Evolutionary conservation across 2,113 vertebrate species (phyloP), one percentile per base, ranked within the genome.

Genomic region (Psettodes erumei): DNA sequence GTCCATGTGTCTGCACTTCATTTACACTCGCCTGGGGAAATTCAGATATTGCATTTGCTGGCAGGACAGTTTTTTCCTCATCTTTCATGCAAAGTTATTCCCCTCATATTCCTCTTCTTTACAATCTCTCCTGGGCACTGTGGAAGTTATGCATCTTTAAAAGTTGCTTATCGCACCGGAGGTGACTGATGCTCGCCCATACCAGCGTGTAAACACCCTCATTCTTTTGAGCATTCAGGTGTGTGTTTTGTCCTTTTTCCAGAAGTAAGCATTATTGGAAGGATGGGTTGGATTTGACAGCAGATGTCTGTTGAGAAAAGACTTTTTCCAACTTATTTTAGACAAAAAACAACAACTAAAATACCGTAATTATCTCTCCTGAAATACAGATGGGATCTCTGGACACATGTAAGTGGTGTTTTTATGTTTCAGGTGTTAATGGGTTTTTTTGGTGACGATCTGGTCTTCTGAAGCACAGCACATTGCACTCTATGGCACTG

Each of bases 381-480:
- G 47, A 50, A 37, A 23, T 11, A 32, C 45, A 84, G n/a, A 28
- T 23, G 38, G 16, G 23, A 37, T 79, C 67, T 73, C 74, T 63
- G 55, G 77, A 59, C 45, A 75, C 71, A 23, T 32, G 81, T 63
- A 73, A 86, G 84, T 84, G n/a, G 23, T 38, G 48, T 3, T 68
- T 67, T 72, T n/a, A n/a, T n/a, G n/a, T 56, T 64, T 47, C 27
- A 75, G 75, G 72, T 82, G 78, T 51, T 71, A 84, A 87, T 87
- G 65, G 43, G 13, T 67, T 74, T 81, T n/a, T 66, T 64, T 33
- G 54, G 43, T 53, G 45, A 75, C 43, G 19, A 28, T 21, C 28
- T 48, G 53, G 40, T 58, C 32, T 37, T 21, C 54, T 16, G 56
- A 21, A 30, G 53, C 50, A 32, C 28, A 33, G 11, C 7, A 13